These are phyloP conservation scores for Synanthedon formicaeformis DNA, from an alignment of 2,888 invertebrate species.

Conservation along the genomic window DNA sequence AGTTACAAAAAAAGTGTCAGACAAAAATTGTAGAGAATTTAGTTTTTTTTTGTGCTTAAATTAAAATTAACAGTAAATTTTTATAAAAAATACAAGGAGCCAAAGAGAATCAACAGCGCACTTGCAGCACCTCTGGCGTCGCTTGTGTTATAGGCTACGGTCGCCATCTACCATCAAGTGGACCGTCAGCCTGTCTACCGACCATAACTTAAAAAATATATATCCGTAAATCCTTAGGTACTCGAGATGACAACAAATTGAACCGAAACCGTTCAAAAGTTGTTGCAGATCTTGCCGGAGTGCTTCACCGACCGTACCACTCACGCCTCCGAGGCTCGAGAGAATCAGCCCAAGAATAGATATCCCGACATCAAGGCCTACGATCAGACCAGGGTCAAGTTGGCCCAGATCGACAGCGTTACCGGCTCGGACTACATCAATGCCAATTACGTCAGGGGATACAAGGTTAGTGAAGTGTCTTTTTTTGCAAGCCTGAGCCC, in stretches of 20 bases:
- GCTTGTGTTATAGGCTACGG: too few relatives aligned
- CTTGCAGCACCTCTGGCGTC: too few relatives aligned
- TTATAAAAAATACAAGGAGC: too few relatives aligned
- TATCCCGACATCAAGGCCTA: slow-evolving; percentile 95
- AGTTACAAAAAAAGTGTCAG: too few relatives aligned
- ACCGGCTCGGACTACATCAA: slow-evolving; percentile 92
- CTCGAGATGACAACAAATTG: slow-evolving; percentile 4
- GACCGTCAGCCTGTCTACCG: too few relatives aligned
- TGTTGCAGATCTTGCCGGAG: slow-evolving; percentile 80
- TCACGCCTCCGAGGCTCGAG: slow-evolving; percentile 85
- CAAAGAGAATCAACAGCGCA: too few relatives aligned
- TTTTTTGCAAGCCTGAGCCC: too few relatives aligned
- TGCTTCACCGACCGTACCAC: slow-evolving; percentile 89
- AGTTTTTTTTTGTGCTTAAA: too few relatives aligned
- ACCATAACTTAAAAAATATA: too few relatives aligned
- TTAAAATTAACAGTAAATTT: too few relatives aligned
- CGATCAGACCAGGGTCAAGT: slow-evolving; percentile 89
- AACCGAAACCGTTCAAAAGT: slow-evolving; percentile 17
- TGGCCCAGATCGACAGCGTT: slow-evolving; percentile 81
- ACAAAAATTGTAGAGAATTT: too few relatives aligned
- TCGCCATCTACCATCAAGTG: too few relatives aligned
- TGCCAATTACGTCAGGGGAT: slow-evolving; percentile 91
- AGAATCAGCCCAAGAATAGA: slow-evolving; percentile 89
- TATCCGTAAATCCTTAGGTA: slow-evolving; percentile 1
- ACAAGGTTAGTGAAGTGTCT: slow-evolving; percentile 66